Evolutionary conservation across 1,140 invertebrate species (phyloP).

Genomic region (Apis florea): DNA sequence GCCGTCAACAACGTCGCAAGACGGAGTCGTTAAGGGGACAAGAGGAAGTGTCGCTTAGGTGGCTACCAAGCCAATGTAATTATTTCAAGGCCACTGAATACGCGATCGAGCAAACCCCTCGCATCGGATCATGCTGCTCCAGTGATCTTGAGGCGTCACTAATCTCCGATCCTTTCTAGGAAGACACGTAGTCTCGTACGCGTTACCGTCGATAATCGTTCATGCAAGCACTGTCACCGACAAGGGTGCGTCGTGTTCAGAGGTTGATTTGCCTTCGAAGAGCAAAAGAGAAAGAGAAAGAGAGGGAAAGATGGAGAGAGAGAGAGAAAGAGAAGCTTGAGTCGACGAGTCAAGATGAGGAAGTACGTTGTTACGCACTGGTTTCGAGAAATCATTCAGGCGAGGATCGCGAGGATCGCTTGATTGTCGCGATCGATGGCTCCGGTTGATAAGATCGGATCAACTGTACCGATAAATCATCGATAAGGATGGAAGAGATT

Average conservation of each 20-base stretch:
- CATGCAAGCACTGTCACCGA: conserved; percentile 34
- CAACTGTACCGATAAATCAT: neutral
- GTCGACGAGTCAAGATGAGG: conserved; percentile 13
- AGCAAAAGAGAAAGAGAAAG: neutral
- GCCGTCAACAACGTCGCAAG: conserved; percentile 54
- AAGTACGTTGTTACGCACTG: conserved; percentile 51
- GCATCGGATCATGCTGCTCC: conserved; percentile 75
- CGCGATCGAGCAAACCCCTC: conserved; percentile 74
- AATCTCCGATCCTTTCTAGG: conserved; percentile 71
- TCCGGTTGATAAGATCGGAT: neutral
- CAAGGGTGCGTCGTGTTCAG: conserved; percentile 40
- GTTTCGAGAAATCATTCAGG: conserved; percentile 51
- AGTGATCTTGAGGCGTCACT: conserved; percentile 73
- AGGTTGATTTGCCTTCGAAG: conserved; percentile 51
- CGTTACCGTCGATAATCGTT: conserved; percentile 63
- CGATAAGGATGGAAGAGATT: conserved; percentile 2
- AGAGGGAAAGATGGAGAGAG: neutral
- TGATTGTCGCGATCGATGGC: conserved; percentile 25
- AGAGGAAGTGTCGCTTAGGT: conserved; percentile 59
- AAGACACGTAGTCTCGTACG: conserved; percentile 57
- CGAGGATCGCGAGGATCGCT: conserved; percentile 30
- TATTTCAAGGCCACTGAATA: conserved; percentile 76
- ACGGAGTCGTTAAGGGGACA: conserved; percentile 59
- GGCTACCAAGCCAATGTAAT: conserved; percentile 66
- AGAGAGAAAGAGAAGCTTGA: conserved; percentile 1